Conservation (phyloP, 2,113 vertebrate genomes). For the Protobothrops mucrosquamatus region DNA sequence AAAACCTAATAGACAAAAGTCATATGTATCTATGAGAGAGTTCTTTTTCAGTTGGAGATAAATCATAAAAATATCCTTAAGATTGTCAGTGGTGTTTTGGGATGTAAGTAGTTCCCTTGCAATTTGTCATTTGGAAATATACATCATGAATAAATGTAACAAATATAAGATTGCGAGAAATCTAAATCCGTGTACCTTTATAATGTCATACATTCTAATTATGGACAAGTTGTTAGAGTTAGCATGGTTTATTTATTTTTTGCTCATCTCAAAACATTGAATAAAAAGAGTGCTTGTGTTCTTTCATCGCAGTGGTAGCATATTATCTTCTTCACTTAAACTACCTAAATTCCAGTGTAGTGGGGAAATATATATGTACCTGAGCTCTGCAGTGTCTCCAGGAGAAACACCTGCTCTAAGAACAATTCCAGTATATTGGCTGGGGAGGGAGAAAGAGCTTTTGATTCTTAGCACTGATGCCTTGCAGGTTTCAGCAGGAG, state of each 20-base stretch:
- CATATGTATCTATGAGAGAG: background rate
- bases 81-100: background rate
- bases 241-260: background rate
- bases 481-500: background rate
- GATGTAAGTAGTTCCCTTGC: background rate
- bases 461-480: background rate
- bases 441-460: background rate
- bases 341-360: background rate
- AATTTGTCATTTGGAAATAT: background rate
- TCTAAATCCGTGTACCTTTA: background rate
- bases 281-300: background rate
- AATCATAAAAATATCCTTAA: background rate
- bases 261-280: background rate
- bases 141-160: background rate
- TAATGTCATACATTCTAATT: background rate
- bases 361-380: background rate
- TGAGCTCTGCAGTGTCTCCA: background rate
- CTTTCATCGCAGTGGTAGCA: background rate
- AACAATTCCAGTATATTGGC: background rate
- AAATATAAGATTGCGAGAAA: background rate
- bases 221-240: background rate
- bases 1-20: background rate
- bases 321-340: background rate
- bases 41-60: background rate
- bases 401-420: background rate